A percentile compares a stretch with the other conserved stretches of the same genome.
phyloP scores from a whole-genome alignment of 2,888 invertebrate species.

The Xanthia icteritia region DNA sequence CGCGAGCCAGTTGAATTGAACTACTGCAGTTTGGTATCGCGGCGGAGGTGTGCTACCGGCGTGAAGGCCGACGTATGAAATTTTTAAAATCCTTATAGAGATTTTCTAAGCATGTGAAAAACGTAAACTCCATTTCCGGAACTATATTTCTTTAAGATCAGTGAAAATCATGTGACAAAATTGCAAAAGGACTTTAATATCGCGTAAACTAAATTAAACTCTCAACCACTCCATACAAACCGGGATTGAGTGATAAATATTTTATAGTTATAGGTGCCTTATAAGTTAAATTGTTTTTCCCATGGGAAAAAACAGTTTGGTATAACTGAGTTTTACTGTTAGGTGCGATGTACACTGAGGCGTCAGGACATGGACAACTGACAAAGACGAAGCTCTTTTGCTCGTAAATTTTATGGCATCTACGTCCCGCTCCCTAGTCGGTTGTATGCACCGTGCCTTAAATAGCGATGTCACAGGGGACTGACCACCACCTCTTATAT shows the following conservation, averaged over 20 bases:
- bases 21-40: too few relatives aligned
- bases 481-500: too few relatives aligned
- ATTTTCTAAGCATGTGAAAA: not conserved
- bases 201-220: not conserved
- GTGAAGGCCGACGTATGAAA: too few relatives aligned
- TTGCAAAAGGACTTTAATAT: not conserved
- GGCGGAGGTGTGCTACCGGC: too few relatives aligned
- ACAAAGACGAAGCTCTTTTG: not conserved
- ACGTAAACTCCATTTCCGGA: not conserved
- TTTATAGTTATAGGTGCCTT: conserved; percentile 12
- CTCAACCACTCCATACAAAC: not conserved
- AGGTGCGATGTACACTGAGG: not conserved
- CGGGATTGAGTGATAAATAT: not conserved
- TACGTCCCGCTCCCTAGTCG: not conserved
- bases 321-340: not conserved
- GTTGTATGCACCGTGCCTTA: not conserved
- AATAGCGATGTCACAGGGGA: not conserved
- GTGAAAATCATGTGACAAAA: not conserved
- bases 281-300: not conserved
- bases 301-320: not conserved
- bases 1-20: too few relatives aligned
- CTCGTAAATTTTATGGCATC: conserved; percentile 2
- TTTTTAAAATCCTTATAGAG: too few relatives aligned
- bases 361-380: not conserved
- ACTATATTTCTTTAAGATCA: not conserved